Evolutionary conservation across 2,888 invertebrate genomes (phyloP).

Genomic region (Chaetoderma sp.): DNA sequence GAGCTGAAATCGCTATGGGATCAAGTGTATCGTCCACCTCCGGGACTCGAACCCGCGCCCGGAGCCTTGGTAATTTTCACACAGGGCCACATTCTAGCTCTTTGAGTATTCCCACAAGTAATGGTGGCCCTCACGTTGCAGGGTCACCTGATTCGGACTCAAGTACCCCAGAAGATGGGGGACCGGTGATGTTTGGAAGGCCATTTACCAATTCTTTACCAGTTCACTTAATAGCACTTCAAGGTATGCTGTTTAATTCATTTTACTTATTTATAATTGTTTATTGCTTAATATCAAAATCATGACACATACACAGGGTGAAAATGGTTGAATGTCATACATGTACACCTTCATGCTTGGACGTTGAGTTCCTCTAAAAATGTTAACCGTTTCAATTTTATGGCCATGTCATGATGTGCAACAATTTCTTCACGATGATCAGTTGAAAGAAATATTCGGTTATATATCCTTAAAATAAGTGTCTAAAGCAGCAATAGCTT

Average conservation of each 20-base stretch:
- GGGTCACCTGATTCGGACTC: constrained; percentile 65
- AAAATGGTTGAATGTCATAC: no score
- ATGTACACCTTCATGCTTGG: no score
- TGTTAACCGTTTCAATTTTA: no score
- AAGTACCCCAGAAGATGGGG: constrained; percentile 63
- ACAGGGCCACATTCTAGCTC: constrained; percentile 41
- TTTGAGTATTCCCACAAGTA: constrained; percentile 57
- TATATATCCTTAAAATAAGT: no score
- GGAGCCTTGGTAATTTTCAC: constrained; percentile 61
- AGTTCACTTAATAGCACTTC: constrained; percentile 64
- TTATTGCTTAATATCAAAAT: no score
- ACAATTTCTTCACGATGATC: no score
- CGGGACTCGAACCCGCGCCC: constrained; percentile 54
- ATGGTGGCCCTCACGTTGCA: constrained; percentile 52
- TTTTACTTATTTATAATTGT: background rate
- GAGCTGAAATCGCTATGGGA: constrained; percentile 45
- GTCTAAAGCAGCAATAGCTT: no score
- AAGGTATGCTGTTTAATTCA: constrained; percentile 47
- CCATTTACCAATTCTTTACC: constrained; percentile 60
- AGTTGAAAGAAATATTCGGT: no score
- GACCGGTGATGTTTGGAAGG: constrained; percentile 36
- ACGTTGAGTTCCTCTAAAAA: no score
- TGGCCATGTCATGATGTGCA: no score
- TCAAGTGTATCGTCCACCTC: constrained; percentile 41
- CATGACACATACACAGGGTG: no score